A percentile compares a stretch with the other conserved stretches of the same genome.
These are phyloP conservation scores for Drosophila nikananu DNA, from an alignment of 1,140 invertebrate genomes.

Conservation along the genomic window DNA sequence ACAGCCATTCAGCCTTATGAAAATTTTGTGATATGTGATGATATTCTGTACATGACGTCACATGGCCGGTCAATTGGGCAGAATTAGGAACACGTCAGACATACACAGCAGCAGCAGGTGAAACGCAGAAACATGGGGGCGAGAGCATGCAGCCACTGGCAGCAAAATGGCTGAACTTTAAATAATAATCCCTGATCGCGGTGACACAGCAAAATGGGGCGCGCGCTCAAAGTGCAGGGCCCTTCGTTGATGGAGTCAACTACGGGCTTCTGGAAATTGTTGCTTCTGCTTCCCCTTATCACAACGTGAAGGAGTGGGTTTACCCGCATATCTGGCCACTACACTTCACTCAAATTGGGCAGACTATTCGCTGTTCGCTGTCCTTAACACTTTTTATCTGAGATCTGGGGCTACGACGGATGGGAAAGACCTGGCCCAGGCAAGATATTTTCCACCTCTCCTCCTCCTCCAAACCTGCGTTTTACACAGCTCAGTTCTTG, in stretches of 20 bases:
- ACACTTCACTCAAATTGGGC: neutral
- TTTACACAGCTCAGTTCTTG: neutral
- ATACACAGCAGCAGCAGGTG: slow-evolving; percentile 13
- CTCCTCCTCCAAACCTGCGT: neutral
- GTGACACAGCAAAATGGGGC: slow-evolving; percentile 9
- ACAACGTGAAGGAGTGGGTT: neutral
- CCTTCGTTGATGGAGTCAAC: neutral
- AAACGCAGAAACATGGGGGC: neutral
- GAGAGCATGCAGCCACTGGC: neutral
- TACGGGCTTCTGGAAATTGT: slow-evolving; percentile 4
- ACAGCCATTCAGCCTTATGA: neutral
- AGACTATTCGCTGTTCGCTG: neutral
- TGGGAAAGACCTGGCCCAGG: slow-evolving; percentile 11
- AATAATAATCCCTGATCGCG: slow-evolving; percentile 7
- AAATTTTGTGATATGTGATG: neutral
- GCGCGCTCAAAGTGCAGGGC: slow-evolving; percentile 37
- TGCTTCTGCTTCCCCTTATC: neutral
- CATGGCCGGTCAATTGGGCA: slow-evolving; percentile 6
- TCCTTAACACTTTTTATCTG: slow-evolving; percentile 6
- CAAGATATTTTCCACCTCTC: neutral
- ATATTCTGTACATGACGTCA: slow-evolving; percentile 24
- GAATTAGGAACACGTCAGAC: slow-evolving; percentile 41
- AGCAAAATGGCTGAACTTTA: slow-evolving; percentile 25
- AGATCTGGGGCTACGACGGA: neutral
- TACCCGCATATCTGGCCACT: slow-evolving; percentile 9